Base-by-base conservation (phyloP, 2,888 invertebrate genomes). In the Petrophora chlorosata region DNA sequence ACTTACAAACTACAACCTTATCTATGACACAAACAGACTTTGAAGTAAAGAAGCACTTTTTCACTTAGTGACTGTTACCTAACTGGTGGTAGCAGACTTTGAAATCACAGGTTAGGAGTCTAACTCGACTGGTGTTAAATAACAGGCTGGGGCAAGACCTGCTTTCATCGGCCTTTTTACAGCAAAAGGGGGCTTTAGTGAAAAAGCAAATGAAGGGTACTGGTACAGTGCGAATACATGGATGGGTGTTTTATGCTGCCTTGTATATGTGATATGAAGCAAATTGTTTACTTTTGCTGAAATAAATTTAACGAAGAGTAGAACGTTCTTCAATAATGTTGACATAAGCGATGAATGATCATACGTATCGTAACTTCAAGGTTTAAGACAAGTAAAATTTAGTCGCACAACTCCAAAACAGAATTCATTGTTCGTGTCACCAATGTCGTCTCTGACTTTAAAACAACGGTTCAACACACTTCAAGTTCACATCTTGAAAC, bases 21-120 rank as follows among this genome's bases (percentile, higher is more conserved):
- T n/a, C n/a, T n/a, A n/a, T n/a, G n/a, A n/a, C n/a, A n/a, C n/a
- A n/a, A n/a, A n/a, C n/a, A n/a, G n/a, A n/a, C n/a, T 5, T 10
- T 2, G 16, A 5, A 17, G 33, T 10, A 32, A 10, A 10, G 33
- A n/a, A n/a, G n/a, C n/a, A n/a, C n/a, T 19, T 33, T 12, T 19
- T 15, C 15, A n/a, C 19, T 2, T 7, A 8, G 10, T 8, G 17
- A 49, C 43, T 13, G 12, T 30, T 16, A 29, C 28, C 34, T 8
- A 22, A 30, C 14, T 32, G 14, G 42, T 48, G 44, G 43, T 53
- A 52, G 54, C 43, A 42, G 40, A 34, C 46, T 43, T 49, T 56
- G 59, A 53, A 59, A 63, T 69, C 63, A 65, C 65, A 66, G 63
- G 64, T 55, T 56, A 56, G 12, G 8, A 43, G 49, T 47, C 51